Evolutionary conservation across 2,797 vertebrate genomes (phyloP), one percentile per base, ranked within the genome.

Genomic region (Notolepis coatsorum): DNA sequence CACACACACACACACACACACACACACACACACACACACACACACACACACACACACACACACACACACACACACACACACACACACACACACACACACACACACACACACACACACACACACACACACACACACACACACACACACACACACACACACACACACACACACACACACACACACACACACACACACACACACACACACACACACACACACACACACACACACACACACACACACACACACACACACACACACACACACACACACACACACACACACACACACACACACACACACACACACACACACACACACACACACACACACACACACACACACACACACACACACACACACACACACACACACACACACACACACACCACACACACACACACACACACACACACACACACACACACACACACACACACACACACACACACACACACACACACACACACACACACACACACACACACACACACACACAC

Each of bases 381-480:
- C 71, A 77, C 70, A 83, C 82, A 85, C 71, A 77, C 81, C 50
- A 71, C 54, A 55, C 75, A n/a, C 13, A 3, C 35, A 51, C 55
- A 45, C 47, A 31, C 13, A 68, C 67, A 76, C 67, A 61, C 28
- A 38, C 52, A 51, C 31, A 18, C 27, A 46, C 67, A 31, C 71
- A 77, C 70, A 83, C 82, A 85, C 71, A 77, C 81, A 52, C 13
- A 3, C 35, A 51, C 55, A 45, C 47, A 31, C 13, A 68, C 67
- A 76, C 67, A n/a, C n/a, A n/a, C n/a, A n/a, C n/a, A n/a, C n/a
- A n/a, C n/a, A n/a, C n/a, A n/a, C n/a, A n/a, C n/a, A n/a, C n/a
- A n/a, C n/a, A n/a, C n/a, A n/a, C n/a, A n/a, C n/a, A n/a, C n/a
- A n/a, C n/a, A n/a, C n/a, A n/a, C n/a, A n/a, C n/a, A n/a, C n/a